Evolutionary conservation across 2,113 vertebrate species (phyloP), one percentile per base, ranked within the genome.

Genomic region (Heterotilapia buettikoferi): DNA sequence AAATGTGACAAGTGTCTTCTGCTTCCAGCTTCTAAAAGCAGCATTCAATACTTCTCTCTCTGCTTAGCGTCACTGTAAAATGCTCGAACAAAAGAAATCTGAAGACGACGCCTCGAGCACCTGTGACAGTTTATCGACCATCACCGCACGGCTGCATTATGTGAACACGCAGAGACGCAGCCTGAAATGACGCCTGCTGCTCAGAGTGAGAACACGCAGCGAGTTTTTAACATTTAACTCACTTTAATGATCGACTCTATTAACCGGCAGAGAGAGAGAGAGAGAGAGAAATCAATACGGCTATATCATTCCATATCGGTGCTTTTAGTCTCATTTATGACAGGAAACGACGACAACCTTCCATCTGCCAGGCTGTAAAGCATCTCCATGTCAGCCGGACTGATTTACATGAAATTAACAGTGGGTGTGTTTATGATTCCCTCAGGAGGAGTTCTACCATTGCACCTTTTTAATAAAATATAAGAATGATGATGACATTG

Each of bases 201-300:
- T 76, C 43, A 52, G 45, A 8, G 83, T 9, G 86, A 5, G 71
- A 87, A 50, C 82, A 26, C 6, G 7, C 54, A 26, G 53, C 19
- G 3, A 13, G 16, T 26, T 81, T 26, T 52, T 50, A 78, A 31
- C 73, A n/a, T n/a, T 78, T 13, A 31, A 76, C 83, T 8, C 59
- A 40, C 82, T 68, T 81, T 19, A 78, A 52, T 59, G 52, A 29
- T 26, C 0, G 4, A 66, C 66, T 43, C 31, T 21, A 24, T 82
- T 4, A 50, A 68, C 50, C 7, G 13, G 43, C 10, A 9, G n/a
- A 71, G 57, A n/a, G 47, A 19, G 24, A 24, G 40, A 40, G 9
- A 38, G 59, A n/a, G 13, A 50, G 43, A 63, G 16, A 36, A 90
- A 88, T 92, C 91, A 84, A 91, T 90, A 86, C 2, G 7, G 59